Percentiles rank a stretch among this genome's conserved stretches.
These are phyloP conservation scores for Tridacna crocea DNA, from an alignment of 2,888 invertebrate species.

Conservation along the genomic window DNA sequence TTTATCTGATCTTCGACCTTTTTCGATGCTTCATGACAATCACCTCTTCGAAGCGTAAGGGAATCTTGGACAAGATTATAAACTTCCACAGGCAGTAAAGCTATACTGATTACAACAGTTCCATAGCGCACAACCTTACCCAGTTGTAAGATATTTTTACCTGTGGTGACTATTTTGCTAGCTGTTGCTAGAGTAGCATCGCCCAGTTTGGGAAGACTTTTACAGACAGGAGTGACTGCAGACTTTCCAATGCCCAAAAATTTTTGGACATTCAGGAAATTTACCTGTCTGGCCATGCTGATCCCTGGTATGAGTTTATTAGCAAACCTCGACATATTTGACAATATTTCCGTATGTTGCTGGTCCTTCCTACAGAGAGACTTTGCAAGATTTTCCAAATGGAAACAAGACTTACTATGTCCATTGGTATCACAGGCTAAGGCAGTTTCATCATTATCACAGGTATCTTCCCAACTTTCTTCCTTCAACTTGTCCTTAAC, in stretches of 20 bases:
- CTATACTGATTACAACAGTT: conserved; percentile 14
- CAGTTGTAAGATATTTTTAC: neutral
- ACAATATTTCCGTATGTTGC: neutral
- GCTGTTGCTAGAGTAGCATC: neutral
- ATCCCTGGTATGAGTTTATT: neutral
- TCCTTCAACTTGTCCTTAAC: conserved; percentile 3
- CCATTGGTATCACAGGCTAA: neutral
- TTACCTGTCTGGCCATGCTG: conserved; percentile 4
- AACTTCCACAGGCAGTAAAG: conserved; percentile 24
- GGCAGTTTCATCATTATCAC: neutral
- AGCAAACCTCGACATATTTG: neutral
- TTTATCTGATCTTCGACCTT: conserved; percentile 2
- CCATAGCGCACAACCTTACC: conserved; percentile 11
- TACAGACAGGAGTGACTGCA: neutral
- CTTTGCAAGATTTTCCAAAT: neutral
- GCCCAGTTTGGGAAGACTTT: conserved; percentile 2
- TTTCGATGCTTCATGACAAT: conserved; percentile 6
- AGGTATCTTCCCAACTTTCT: neutral
- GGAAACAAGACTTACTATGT: too few species aligned
- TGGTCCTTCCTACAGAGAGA: neutral
- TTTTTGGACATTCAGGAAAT: conserved; percentile 17
- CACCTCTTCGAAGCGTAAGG: conserved; percentile 6
- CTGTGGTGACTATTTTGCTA: neutral
- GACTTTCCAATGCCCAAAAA: neutral
- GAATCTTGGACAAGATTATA: conserved; percentile 17